Conservation (phyloP, 2,113 vertebrate genomes). For the Oryzias celebensis region DNA sequence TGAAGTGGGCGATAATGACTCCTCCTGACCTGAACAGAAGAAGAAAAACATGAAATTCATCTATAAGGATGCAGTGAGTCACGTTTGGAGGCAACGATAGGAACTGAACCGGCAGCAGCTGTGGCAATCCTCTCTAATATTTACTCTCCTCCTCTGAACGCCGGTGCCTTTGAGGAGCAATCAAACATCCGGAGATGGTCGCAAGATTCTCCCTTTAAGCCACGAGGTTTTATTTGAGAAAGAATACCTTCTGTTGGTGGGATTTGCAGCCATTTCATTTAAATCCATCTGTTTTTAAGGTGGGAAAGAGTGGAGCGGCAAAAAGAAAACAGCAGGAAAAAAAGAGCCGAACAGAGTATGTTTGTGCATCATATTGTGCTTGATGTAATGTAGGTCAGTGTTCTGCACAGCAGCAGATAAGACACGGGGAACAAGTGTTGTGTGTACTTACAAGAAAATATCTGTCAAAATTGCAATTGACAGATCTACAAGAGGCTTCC, state of each 20-base stretch:
- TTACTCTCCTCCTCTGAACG: conserved; percentile 80
- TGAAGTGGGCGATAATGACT: too few species aligned
- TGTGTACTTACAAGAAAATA: conserved; percentile 99
- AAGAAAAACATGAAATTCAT: too few species aligned
- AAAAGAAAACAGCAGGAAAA: conserved; percentile 33
- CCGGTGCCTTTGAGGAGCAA: conserved; percentile 85
- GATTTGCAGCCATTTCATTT: conserved; percentile 98
- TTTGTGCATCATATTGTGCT: conserved; percentile 99
- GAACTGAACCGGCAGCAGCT: conserved; percentile 60
- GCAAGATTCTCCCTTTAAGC: conserved; percentile 92
- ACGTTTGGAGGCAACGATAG: conserved; percentile 30
- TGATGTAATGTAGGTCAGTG: conserved; percentile 99
- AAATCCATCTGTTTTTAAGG: conserved; percentile 98
- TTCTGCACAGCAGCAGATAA: conserved; percentile 99
- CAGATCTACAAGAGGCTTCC: conserved; percentile 98
- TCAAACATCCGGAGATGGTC: conserved; percentile 91
- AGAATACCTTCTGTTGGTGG: conserved; percentile 98
- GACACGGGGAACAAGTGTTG: conserved; percentile 98
- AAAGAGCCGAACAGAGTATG: conserved; percentile 85
- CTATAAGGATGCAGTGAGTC: too few species aligned
- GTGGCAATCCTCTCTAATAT: conserved; percentile 72
- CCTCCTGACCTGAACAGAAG: too few species aligned
- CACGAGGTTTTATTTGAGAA: conserved; percentile 88
- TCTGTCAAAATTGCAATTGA: conserved; percentile 99
- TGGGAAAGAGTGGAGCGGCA: conserved; percentile 76